Conservation (phyloP, 1,140 invertebrate genomes). For the Dryas iulia region DNA sequence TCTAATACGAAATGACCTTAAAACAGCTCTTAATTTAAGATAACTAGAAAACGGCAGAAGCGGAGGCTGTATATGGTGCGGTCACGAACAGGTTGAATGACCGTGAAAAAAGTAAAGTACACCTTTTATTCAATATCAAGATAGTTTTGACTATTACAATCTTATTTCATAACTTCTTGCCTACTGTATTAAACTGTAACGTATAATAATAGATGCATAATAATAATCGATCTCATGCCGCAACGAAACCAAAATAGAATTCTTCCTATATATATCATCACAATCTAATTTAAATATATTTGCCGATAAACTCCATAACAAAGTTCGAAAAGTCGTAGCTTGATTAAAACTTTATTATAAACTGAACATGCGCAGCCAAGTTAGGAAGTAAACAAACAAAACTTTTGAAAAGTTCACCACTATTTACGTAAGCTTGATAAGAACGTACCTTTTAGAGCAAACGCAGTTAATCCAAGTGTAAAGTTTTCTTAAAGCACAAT, state of each 20-base stretch:
- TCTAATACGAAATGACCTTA: background rate
- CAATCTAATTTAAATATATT: background rate
- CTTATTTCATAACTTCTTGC: background rate
- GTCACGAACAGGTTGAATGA: constrained; percentile 56
- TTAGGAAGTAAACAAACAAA: constrained; percentile 69
- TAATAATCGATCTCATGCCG: constrained; percentile 5
- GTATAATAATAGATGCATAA: constrained; percentile 16
- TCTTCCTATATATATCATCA: background rate
- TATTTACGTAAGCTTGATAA: constrained; percentile 29
- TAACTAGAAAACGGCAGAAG: constrained; percentile 35
- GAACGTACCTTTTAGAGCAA: constrained; percentile 51
- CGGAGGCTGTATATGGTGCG: constrained; percentile 46
- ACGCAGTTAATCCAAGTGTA: constrained; percentile 40
- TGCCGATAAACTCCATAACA: background rate
- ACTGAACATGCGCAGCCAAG: constrained; percentile 69
- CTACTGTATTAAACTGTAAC: background rate
- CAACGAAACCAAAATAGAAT: constrained; percentile 10
- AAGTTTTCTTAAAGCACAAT: constrained; percentile 49
- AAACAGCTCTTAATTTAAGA: background rate
- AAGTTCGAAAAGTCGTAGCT: constrained; percentile 27
- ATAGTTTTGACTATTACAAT: constrained; percentile 21
- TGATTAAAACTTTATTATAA: constrained; percentile 48
- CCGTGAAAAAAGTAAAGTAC: constrained; percentile 38
- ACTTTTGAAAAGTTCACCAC: constrained; percentile 56
- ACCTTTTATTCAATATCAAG: constrained; percentile 23